These are phyloP conservation scores for Lepidurus arcticus DNA, from an alignment of 1,140 invertebrate species.

Conservation along the genomic window DNA sequence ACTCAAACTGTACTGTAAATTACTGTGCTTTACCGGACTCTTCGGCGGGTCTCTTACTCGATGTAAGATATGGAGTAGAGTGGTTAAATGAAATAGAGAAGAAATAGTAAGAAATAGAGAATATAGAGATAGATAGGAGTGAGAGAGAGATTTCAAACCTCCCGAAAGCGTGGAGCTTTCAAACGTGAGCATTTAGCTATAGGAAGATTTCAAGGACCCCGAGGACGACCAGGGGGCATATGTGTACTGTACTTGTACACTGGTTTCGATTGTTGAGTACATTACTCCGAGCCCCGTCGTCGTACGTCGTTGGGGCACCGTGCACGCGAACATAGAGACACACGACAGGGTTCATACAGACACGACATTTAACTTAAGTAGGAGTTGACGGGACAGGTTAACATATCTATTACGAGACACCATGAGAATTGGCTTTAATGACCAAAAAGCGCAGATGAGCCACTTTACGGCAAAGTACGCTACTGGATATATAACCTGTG, in stretches of 20 bases:
- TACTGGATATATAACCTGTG: no score
- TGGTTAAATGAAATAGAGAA: no score
- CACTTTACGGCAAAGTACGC: no score
- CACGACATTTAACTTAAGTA: conserved; percentile 22
- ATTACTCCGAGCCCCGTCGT: not conserved
- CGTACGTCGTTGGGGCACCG: not conserved
- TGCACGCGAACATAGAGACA: not conserved
- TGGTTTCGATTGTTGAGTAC: not conserved
- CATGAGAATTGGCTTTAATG: not conserved
- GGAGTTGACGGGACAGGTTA: conserved; percentile 1
- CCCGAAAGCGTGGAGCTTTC: not conserved
- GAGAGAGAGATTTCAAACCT: not conserved
- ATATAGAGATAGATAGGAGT: no score
- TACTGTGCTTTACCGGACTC: no score
- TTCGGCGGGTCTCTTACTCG: no score
- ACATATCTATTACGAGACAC: not conserved
- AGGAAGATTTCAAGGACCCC: not conserved
- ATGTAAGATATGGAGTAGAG: no score
- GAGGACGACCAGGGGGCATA: not conserved
- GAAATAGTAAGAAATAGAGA: no score
- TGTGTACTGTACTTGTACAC: not conserved
- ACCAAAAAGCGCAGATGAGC: not conserved
- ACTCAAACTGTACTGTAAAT: no score
- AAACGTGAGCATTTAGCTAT: not conserved
- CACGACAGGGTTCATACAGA: conserved; percentile 11